These are phyloP conservation scores for Pollenia labialis DNA, from an alignment of 2,888 invertebrate genomes.

Conservation along the genomic window DNA sequence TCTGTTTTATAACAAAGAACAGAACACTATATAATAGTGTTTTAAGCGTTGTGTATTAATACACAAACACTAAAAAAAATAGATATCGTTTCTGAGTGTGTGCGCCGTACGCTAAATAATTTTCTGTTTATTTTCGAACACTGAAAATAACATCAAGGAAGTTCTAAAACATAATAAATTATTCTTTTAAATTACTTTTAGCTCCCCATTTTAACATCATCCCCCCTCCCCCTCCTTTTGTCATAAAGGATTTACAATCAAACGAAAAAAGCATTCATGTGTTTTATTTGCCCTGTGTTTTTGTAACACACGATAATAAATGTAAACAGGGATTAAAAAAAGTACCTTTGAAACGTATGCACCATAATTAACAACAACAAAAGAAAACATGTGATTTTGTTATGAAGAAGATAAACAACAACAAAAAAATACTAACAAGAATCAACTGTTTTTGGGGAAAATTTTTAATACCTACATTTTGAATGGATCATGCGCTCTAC, in stretches of 20 bases:
- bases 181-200: not conserved
- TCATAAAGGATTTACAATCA: not conserved
- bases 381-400: slow-evolving; percentile 47
- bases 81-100: too few species aligned
- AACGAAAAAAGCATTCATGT: not conserved
- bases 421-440: slow-evolving; percentile 5
- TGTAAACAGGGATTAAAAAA: slow-evolving; percentile 23
- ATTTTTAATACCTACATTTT: not conserved
- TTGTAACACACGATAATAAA: slow-evolving; percentile 3
- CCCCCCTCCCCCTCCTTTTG: too few species aligned
- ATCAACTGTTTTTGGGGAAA: slow-evolving; percentile 54
- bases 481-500: slow-evolving; percentile 57
- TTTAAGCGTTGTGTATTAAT: too few species aligned
- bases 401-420: not conserved
- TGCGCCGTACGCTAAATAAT: too few species aligned
- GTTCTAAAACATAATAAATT: not conserved
- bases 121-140: too few species aligned
- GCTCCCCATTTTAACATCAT: too few species aligned
- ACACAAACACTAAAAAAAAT: too few species aligned
- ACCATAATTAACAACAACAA: not conserved
- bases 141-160: too few species aligned
- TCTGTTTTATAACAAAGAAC: too few species aligned
- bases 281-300: not conserved
- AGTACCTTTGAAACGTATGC: slow-evolving; percentile 6
- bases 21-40: too few species aligned